Conservation (phyloP, 2,888 invertebrate genomes). For the Synergus umbraculus region DNA sequence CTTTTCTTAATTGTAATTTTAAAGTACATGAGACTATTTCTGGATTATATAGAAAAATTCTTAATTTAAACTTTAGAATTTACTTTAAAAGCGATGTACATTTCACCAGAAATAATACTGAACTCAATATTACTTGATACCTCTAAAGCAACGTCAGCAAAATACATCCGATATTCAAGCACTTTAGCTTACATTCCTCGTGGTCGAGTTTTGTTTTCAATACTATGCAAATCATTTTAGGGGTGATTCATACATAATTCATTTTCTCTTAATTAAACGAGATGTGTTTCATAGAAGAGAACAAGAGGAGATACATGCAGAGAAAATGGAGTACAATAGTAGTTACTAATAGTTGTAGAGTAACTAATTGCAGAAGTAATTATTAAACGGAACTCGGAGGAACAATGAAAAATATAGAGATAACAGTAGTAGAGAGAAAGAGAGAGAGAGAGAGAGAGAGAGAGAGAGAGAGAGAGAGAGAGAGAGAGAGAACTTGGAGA, state of each 20-base stretch:
- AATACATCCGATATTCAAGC: constrained; percentile 31
- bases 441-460: no score
- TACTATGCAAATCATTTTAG: constrained; percentile 36
- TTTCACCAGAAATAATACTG: background rate
- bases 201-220: constrained; percentile 32
- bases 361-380: background rate
- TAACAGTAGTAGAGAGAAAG: background rate
- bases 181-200: constrained; percentile 32
- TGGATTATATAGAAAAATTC: background rate
- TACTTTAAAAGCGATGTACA: background rate
- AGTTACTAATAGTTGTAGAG: background rate
- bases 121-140: background rate
- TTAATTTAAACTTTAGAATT: background rate
- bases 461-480: background rate
- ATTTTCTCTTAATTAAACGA: constrained; percentile 38
- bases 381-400: background rate
- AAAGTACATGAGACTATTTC: no score
- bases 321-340: constrained; percentile 14
- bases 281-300: constrained; percentile 23
- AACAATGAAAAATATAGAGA: background rate
- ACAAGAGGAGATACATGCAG: constrained; percentile 35
- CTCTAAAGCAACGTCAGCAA: background rate
- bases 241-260: constrained; percentile 36
- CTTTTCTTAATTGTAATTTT: no score
- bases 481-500: background rate